Evolutionary conservation across 1,140 invertebrate genomes (phyloP), one percentile per base, ranked within the genome.

Genomic region (Leptonema lineaticorne): DNA sequence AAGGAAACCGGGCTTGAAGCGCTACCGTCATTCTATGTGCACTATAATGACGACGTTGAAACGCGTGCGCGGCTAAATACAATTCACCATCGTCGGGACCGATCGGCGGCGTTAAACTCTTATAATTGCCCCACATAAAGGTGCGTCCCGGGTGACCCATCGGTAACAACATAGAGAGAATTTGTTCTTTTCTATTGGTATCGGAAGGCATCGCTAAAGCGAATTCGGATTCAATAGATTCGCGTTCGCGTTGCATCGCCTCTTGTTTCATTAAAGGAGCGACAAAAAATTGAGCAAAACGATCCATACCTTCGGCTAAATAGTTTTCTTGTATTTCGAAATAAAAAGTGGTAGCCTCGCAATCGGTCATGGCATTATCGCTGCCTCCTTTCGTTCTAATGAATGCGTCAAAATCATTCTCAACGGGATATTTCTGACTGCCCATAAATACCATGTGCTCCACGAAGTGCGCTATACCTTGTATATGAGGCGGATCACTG

Each of bases 381-480:
- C 85, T 87, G 2, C 94, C 94, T 7, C 92, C 92, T 76, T 88
- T 87, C 82, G 90, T 90, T 79, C 84, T 70, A 41, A 95, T 85
- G 74, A 90, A 94, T 3, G 88, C 80, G 81, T 94, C 92, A 75
- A 95, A 92, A 72, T 89, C 90, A 79, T 95, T 95, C 80, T 95
- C 93, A 78, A 88, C 82, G 3, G 92, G 91, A 81, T 90, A 95
- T 75, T 93, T 94, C 75, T 90, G 83, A 48, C 91, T 94, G 30
- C 94, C 95, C 88, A 97, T 93, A 75, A 96, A 97, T 5, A 98
- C 88, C 94, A 97, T 96, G 77, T 98, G 95, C 78, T 98, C 95
- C 53, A 96, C 86, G 80, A 98, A 96, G 80, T 98, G 95, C 0
- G 95, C 94, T 73, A 97, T 76, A 0, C 96, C 96, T 69, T 90